Evolutionary conservation across 2,797 vertebrate species (phyloP).

Genomic region (Helarctos malayanus): DNA sequence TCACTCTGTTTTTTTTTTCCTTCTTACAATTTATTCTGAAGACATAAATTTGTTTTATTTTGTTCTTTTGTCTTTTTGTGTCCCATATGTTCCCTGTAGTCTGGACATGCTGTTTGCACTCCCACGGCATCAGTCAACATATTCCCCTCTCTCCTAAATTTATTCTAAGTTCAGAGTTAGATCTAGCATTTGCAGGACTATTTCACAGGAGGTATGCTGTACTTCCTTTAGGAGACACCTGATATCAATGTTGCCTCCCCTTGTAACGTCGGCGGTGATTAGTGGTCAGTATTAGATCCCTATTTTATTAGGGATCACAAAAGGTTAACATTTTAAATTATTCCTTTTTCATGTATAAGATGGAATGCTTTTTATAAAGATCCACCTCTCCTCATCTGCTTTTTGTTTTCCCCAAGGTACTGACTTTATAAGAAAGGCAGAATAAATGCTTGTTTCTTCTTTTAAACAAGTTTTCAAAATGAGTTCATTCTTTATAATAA

Average conservation of each 20-base stretch:
- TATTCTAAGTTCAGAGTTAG: neutral
- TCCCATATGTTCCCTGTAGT: neutral
- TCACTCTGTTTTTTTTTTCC: neutral
- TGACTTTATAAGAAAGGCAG: neutral
- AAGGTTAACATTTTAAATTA: neutral
- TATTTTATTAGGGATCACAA: neutral
- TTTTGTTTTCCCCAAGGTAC: neutral
- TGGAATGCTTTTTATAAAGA: neutral
- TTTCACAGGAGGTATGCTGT: neutral
- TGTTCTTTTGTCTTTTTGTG: neutral
- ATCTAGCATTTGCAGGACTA: neutral
- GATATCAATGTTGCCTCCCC: neutral
- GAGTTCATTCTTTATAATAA: neutral
- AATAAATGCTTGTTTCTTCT: neutral
- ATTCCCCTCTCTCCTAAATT: neutral
- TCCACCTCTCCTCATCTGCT: neutral
- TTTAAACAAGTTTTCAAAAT: neutral
- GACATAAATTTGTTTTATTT: neutral
- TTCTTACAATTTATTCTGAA: neutral
- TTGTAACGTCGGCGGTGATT: neutral
- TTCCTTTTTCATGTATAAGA: neutral
- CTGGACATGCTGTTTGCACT: neutral
- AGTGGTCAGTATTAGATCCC: neutral
- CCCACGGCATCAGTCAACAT: neutral
- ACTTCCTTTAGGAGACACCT: neutral